A percentile compares a stretch with the other conserved stretches of the same genome.
These are phyloP conservation scores for Heliconius erato DNA, from an alignment of 2,888 invertebrate species.

Conservation along the genomic window DNA sequence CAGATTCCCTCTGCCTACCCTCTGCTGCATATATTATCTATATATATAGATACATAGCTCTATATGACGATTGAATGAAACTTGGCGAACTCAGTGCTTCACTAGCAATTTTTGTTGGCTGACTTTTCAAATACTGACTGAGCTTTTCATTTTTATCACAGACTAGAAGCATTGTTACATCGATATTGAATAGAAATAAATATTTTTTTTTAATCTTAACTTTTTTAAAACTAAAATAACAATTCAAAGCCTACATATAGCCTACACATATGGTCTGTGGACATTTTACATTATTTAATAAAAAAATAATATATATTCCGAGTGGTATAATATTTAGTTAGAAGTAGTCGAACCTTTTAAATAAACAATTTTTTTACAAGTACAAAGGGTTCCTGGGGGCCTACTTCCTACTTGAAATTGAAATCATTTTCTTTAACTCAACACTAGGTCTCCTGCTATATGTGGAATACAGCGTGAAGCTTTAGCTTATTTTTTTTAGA, in stretches of 20 bases:
- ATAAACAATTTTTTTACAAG: too few relatives aligned
- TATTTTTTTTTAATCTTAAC: neutral
- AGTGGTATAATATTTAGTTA: too few relatives aligned
- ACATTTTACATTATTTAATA: too few relatives aligned
- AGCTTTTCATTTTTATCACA: constrained; percentile 11
- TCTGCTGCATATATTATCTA: neutral
- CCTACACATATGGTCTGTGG: too few relatives aligned
- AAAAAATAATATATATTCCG: too few relatives aligned
- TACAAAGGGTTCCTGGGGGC: too few relatives aligned
- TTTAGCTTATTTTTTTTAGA: too few relatives aligned
- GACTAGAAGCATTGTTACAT: neutral
- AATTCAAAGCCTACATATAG: neutral
- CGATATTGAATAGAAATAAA: neutral
- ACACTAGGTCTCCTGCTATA: too few relatives aligned
- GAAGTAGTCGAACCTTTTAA: too few relatives aligned
- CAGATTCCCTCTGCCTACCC: neutral
- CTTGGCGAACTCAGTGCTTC: neutral
- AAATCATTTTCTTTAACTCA: too few relatives aligned
- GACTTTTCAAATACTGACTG: constrained; percentile 13
- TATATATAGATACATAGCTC: neutral
- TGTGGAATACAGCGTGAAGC: too few relatives aligned
- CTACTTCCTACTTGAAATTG: too few relatives aligned
- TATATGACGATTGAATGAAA: neutral
- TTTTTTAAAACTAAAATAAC: neutral
- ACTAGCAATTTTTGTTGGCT: neutral